Evolutionary conservation across 2,888 invertebrate species (phyloP).

Genomic region (Apodemia mormo): DNA sequence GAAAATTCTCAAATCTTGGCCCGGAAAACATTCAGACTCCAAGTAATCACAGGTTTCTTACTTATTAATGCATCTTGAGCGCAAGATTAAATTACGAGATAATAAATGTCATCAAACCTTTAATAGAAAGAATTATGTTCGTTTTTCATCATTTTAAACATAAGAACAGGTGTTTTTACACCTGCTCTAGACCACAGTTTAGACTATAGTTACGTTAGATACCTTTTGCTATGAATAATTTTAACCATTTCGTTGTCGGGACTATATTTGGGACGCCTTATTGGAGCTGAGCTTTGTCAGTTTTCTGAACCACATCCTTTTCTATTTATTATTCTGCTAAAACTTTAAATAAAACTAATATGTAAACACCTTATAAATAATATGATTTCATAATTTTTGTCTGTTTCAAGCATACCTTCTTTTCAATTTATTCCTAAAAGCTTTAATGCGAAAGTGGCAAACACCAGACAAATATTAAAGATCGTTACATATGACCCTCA

Average conservation of each 20-base stretch:
- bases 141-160: neutral
- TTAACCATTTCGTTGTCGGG: neutral
- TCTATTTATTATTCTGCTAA: too few relatives aligned
- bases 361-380: too few relatives aligned
- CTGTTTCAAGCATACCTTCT: too few relatives aligned
- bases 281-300: too few relatives aligned
- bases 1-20: neutral
- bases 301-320: too few relatives aligned
- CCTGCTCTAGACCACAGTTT: neutral
- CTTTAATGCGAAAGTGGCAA: too few relatives aligned
- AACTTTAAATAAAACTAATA: too few relatives aligned
- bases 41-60: neutral
- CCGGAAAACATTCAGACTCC: constrained; percentile 1
- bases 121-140: constrained; percentile 7
- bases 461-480: too few relatives aligned
- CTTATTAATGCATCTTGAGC: neutral
- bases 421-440: too few relatives aligned
- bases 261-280: too few relatives aligned
- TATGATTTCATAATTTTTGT: too few relatives aligned
- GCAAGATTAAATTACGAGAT: constrained; percentile 7
- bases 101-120: constrained; percentile 17
- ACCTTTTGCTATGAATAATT: neutral
- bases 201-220: neutral
- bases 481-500: too few relatives aligned
- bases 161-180: constrained; percentile 12